phyloP scores from a whole-genome alignment of 2,113 vertebrate genomes.

The Pantherophis guttatus region DNA sequence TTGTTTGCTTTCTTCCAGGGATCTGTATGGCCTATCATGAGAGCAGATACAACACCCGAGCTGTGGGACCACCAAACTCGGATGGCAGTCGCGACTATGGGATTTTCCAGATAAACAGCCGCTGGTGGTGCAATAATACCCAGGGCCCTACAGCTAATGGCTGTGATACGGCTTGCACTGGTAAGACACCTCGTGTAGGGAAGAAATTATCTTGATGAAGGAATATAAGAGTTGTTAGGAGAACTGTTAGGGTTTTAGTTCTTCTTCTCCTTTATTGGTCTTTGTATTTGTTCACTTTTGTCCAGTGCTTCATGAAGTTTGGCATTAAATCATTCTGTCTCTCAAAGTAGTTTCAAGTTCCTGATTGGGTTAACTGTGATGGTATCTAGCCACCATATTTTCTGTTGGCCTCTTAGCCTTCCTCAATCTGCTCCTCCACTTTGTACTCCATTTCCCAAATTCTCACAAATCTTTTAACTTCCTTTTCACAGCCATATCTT shows the following conservation, averaged over 20 bases:
- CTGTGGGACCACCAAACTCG: background rate
- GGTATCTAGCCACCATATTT: background rate
- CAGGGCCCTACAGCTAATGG: background rate
- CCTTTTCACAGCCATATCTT: background rate
- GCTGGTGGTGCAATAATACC: background rate
- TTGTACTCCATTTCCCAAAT: background rate
- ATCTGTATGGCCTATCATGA: background rate
- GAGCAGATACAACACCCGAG: background rate
- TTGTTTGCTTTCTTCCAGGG: background rate
- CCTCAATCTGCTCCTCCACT: background rate
- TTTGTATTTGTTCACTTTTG: background rate
- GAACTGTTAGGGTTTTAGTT: background rate
- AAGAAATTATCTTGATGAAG: background rate
- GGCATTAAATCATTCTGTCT: background rate
- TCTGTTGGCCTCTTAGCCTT: background rate
- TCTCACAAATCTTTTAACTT: background rate
- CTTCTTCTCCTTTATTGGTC: background rate
- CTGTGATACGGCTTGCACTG: background rate
- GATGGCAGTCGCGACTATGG: background rate
- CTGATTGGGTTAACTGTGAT: background rate
- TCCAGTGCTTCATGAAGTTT: background rate
- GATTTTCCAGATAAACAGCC: slow-evolving; percentile 17
- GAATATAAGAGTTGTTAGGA: background rate
- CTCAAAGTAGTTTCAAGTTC: background rate
- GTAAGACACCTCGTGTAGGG: background rate